Conservation (phyloP, 2,888 invertebrate genomes). For the Hypercompe scribonia region DNA sequence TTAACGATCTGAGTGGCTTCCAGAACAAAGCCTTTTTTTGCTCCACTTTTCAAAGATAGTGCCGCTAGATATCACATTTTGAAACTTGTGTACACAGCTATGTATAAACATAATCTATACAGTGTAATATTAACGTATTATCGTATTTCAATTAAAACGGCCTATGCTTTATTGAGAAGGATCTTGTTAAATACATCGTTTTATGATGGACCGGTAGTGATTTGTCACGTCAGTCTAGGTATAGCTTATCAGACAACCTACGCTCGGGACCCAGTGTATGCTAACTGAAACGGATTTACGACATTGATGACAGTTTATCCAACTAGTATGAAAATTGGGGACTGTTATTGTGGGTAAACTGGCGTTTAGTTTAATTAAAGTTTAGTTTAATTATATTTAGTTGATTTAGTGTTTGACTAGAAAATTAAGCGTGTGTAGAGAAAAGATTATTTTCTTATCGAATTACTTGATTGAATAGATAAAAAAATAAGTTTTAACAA, state of each 20-base stretch:
- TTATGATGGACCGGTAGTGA: slow-evolving; percentile 60
- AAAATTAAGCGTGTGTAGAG: not conserved
- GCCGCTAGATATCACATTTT: slow-evolving; percentile 10
- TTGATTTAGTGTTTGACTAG: not conserved
- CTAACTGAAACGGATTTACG: slow-evolving; percentile 82
- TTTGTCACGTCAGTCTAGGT: slow-evolving; percentile 72
- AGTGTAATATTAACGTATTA: slow-evolving; percentile 48
- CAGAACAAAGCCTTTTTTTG: no score
- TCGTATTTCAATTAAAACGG: slow-evolving; percentile 37
- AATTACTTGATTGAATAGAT: not conserved
- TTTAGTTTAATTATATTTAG: not conserved
- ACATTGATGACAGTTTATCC: slow-evolving; percentile 72
- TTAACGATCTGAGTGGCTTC: no score
- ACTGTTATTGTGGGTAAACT: slow-evolving; percentile 65
- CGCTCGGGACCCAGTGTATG: slow-evolving; percentile 69
- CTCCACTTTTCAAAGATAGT: no score
- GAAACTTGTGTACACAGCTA: slow-evolving; percentile 35
- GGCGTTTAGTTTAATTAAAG: slow-evolving; percentile 30
- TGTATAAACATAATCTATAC: slow-evolving; percentile 45
- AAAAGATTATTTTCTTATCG: not conserved
- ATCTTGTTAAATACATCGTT: slow-evolving; percentile 59
- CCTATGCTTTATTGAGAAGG: slow-evolving; percentile 48
- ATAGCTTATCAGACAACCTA: slow-evolving; percentile 77
- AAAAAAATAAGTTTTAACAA: not conserved
- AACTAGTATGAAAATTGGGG: slow-evolving; percentile 55